Conservation (phyloP, 2,113 vertebrate genomes). For the Upupa epops region DNA sequence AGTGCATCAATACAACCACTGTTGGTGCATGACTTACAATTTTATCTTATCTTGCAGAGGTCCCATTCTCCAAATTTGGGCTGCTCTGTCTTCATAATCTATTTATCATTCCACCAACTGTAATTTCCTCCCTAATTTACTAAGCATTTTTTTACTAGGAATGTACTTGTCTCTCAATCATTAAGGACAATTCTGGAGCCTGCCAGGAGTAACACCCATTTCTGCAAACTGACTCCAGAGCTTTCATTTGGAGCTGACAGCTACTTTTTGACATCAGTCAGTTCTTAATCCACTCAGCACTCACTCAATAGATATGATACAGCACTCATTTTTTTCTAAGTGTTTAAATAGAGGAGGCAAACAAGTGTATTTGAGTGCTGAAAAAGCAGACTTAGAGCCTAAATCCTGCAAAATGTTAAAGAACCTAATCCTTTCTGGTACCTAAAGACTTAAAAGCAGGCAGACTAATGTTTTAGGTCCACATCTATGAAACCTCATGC, state of each 20-base stretch:
- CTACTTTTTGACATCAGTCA: constrained; percentile 31
- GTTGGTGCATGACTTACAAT: neutral
- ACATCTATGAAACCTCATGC: constrained; percentile 35
- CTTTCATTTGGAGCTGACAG: neutral
- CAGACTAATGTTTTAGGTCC: constrained; percentile 9
- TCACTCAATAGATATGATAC: neutral
- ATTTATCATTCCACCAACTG: neutral
- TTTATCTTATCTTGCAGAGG: neutral
- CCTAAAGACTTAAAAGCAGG: neutral
- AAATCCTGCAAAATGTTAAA: constrained; percentile 41
- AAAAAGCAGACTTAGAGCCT: neutral
- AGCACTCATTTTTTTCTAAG: neutral
- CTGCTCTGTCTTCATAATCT: neutral
- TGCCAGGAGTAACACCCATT: neutral
- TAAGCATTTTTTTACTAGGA: neutral
- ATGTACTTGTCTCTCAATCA: neutral
- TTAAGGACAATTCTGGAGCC: neutral
- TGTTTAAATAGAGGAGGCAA: neutral
- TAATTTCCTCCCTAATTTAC: constrained; percentile 2
- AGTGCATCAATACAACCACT: neutral
- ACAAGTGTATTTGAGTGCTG: neutral
- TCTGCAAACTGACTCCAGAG: neutral
- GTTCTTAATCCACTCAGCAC: constrained; percentile 18
- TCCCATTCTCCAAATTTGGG: fast-evolving
- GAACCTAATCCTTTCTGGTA: constrained; percentile 8